Base-by-base conservation (phyloP, 2,888 invertebrate species). In the Acronicta aceris region DNA sequence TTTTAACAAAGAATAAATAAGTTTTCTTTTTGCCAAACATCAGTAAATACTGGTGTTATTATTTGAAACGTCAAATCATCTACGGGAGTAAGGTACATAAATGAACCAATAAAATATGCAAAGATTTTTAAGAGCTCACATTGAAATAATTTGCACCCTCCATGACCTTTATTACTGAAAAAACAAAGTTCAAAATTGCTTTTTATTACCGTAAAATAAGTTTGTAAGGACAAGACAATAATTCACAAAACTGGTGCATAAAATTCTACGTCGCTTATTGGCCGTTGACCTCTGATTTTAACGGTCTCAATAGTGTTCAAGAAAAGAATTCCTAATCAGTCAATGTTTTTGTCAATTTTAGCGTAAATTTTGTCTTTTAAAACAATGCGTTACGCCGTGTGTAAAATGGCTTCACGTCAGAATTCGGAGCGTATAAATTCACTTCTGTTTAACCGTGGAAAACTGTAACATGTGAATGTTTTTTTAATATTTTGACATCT, bases 191-290 rank as follows among this genome's bases (percentile, higher is more conserved):
- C 27, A 71, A 65, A 55, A 52, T 59, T 10, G 51, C 8, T 21
- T 17, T 6, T 6, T 8, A 5, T 0, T 48, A 53, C 51, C 30
- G 38, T 21, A 70, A 72, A 67, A 65, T 16, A 58, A n/a, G 33
- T 54, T 63, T 51, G 66, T 61, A 64, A 70, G 61, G 58, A 71
- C 63, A 63, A 71, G 69, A 83, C 78, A 79, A 83, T 84, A 86
- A 83, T 84, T 83, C 79, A 84, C 76, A 59, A 84, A 93, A 91
- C 84, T 92, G 84, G 92, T 91, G 93, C 93, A 90, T 90, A 89
- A 87, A 89, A 92, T 88, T 74, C 67, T 64, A 72, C 78, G 76
- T 81, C 77, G 78, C 79, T 79, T 69, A 81, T 81, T 82, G 91
- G 88, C 69, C 91, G 82, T 89, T 88, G 89, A 90, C 89, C 90